Base-by-base conservation (phyloP, 2,797 vertebrate genomes). In the Peromyscus eremicus region DNA sequence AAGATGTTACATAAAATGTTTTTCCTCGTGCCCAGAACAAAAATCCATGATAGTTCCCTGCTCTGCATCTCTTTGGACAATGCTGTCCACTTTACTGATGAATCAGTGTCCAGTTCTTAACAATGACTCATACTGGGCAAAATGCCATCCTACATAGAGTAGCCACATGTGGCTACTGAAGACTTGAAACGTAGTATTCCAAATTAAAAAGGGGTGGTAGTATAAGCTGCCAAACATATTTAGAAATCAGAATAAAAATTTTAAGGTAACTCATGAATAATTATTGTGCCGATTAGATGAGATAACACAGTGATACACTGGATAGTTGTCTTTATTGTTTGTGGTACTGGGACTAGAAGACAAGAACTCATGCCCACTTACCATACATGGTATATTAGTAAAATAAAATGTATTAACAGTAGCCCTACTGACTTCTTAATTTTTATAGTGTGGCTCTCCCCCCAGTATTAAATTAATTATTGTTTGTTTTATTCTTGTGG, bases 331-430 rank as follows among this genome's bases (percentile, higher is more conserved):
- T 77, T 77, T 64, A 57, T 34, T 77, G 25, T 89, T 62, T 89
- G 32, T 89, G 4, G 21, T 64, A 43, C 16, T 88, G 5, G 17
- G 23, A 32, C 32, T 17, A 46, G 21, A 89, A n/a, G 29, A 6
- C 60, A 66, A 66, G 27, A 17, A 62, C 29, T 84, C 40, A 84
- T 79, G 43, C 16, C 13, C 25, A 29, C 43, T 49, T 49, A 34
- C 60, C 17, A 46, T 34, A 32, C 5, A 66, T 32, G 29, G 17
- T 83, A 46, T 62, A 23, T 34, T 46, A 32, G 14, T 75, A 60
- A 62, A 92, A 71, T 57, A 90, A 95, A 95, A 85, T 75, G 32
- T 23, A 82, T 68, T 71, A 73, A n/a, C 71, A 84, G 70, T 86
- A 89, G 89, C 46, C 75, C 43, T 2, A 34, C 27, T 55, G 52